phyloP scores from a whole-genome alignment of 2,888 invertebrate genomes.

The Aphodius granarius region DNA sequence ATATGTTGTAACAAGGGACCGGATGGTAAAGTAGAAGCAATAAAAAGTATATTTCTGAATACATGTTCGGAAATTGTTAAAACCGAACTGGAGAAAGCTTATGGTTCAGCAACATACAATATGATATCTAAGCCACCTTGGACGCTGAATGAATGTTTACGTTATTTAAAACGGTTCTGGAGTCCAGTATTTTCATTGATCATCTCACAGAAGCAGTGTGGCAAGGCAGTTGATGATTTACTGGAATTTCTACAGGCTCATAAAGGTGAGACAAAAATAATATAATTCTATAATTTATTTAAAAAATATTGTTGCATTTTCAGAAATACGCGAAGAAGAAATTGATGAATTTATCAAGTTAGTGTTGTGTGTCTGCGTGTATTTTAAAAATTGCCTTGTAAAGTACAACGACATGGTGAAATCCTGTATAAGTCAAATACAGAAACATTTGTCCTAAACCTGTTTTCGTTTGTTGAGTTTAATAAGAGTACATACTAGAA shows the following conservation, averaged over 20 bases:
- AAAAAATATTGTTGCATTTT: slow-evolving; percentile 30
- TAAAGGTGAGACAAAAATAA: slow-evolving; percentile 31
- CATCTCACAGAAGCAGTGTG: slow-evolving; percentile 45
- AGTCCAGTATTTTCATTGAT: slow-evolving; percentile 59
- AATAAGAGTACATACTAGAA: slow-evolving; percentile 4
- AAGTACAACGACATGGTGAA: slow-evolving; percentile 28
- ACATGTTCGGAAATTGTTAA: slow-evolving; percentile 48
- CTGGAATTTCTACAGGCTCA: slow-evolving; percentile 33
- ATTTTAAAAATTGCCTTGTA: slow-evolving; percentile 32
- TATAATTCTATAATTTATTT: neutral
- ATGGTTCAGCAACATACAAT: slow-evolving; percentile 58
- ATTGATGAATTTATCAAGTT: slow-evolving; percentile 30
- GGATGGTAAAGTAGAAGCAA: slow-evolving; percentile 26
- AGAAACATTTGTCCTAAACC: slow-evolving; percentile 32
- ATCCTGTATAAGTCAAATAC: slow-evolving; percentile 28
- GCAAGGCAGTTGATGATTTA: slow-evolving; percentile 42
- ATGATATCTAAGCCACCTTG: slow-evolving; percentile 61
- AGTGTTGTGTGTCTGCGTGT: slow-evolving; percentile 33
- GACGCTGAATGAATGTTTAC: slow-evolving; percentile 58
- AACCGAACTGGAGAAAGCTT: slow-evolving; percentile 62
- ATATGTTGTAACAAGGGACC: neutral
- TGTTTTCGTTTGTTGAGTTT: slow-evolving; percentile 4
- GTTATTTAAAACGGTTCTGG: slow-evolving; percentile 63
- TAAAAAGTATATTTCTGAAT: slow-evolving; percentile 38
- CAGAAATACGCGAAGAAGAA: slow-evolving; percentile 33